A percentile compares a stretch with the other conserved stretches of the same genome.
phyloP scores from a whole-genome alignment of 2,888 invertebrate species.

The Ochropleura leucogaster region DNA sequence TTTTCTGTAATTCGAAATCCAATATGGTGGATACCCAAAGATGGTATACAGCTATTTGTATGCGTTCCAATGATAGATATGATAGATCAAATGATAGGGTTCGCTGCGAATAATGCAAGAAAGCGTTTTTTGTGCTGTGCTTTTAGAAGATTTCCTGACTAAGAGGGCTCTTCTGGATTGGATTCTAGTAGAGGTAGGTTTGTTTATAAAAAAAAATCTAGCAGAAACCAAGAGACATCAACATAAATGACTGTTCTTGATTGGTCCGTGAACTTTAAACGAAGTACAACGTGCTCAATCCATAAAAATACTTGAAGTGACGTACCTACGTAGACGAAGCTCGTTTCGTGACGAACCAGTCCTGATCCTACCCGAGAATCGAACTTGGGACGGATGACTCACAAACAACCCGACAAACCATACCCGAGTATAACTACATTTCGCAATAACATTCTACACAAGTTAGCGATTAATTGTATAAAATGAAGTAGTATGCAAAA shows the following conservation, averaged over 20 bases:
- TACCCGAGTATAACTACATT: constrained; percentile 32
- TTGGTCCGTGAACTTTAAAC: constrained; percentile 38
- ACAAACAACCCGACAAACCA: not conserved
- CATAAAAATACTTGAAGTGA: constrained; percentile 1
- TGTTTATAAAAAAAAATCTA: too few species aligned
- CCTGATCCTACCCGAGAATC: constrained; percentile 6
- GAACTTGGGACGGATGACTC: constrained; percentile 27
- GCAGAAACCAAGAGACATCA: not conserved
- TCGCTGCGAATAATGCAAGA: too few species aligned
- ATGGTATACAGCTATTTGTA: too few species aligned
- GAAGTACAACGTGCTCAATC: constrained; percentile 7
- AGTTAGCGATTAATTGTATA: constrained; percentile 39
- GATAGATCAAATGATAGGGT: too few species aligned
- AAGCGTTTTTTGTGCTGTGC: too few species aligned
- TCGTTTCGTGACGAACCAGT: constrained; percentile 10
- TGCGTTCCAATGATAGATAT: too few species aligned
- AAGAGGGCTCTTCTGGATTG: too few species aligned
- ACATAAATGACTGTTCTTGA: not conserved
- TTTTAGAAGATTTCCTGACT: too few species aligned
- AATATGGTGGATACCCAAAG: too few species aligned
- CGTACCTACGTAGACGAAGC: constrained; percentile 6
- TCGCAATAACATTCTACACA: constrained; percentile 20
- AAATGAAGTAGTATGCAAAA: constrained; percentile 39
- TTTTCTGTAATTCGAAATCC: too few species aligned
- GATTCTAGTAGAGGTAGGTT: too few species aligned